A percentile compares a stretch with the other conserved stretches of the same genome.
phyloP scores from a whole-genome alignment of 2,797 vertebrate genomes.

The Lerista edwardsae region DNA sequence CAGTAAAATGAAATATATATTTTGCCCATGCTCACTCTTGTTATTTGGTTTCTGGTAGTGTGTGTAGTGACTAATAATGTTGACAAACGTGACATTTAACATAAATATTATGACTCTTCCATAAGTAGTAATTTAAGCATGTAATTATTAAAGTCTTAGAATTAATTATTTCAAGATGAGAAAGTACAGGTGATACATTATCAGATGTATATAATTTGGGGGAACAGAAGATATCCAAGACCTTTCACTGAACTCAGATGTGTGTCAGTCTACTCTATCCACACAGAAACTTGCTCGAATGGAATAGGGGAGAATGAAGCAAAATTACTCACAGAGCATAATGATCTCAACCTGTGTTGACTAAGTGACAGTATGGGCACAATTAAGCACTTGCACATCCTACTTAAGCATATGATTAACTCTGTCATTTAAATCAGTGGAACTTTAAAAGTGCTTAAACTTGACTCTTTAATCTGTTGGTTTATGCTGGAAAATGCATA shows the following conservation, averaged over 20 bases:
- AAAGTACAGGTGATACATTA: conserved; percentile 53
- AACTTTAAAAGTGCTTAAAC: not conserved
- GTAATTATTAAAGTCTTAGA: not conserved
- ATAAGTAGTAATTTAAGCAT: not conserved
- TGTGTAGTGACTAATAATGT: not conserved
- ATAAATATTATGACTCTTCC: not conserved
- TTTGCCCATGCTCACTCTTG: not conserved
- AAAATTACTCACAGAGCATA: not conserved
- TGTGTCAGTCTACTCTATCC: no score
- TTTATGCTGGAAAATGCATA: no score
- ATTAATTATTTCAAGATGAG: conserved; percentile 43
- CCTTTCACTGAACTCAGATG: not conserved
- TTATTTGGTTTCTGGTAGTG: not conserved
- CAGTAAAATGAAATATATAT: not conserved
- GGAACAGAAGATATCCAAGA: not conserved
- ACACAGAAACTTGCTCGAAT: not conserved
- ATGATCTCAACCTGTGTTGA: not conserved
- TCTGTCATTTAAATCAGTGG: not conserved
- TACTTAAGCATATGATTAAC: not conserved
- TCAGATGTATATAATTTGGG: conserved; percentile 34
- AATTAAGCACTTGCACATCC: not conserved
- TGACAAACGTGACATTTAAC: not conserved
- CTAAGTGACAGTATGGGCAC: not conserved
- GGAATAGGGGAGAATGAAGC: not conserved
- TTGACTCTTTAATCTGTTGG: not conserved